These are phyloP conservation scores for Oenanthe melanoleuca DNA, from an alignment of 2,113 vertebrate genomes.

Conservation along the genomic window DNA sequence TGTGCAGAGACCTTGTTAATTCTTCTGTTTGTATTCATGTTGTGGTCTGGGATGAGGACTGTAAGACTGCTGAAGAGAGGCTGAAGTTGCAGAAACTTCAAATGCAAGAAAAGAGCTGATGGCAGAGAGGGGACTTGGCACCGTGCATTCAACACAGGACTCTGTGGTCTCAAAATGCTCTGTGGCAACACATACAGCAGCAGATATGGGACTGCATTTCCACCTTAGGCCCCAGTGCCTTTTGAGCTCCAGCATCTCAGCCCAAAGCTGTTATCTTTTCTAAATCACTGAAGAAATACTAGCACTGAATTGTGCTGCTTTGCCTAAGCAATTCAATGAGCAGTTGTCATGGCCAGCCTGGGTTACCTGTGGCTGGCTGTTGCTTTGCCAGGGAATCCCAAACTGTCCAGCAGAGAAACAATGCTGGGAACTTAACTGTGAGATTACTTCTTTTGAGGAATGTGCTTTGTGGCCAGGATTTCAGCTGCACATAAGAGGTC, in stretches of 20 bases:
- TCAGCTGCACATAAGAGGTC: not conserved
- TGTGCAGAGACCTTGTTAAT: not conserved
- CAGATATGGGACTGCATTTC: not conserved
- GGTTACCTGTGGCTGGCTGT: not conserved
- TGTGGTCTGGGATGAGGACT: not conserved
- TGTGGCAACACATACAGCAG: not conserved
- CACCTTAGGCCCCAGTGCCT: not conserved
- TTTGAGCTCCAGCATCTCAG: not conserved
- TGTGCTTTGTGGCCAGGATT: not conserved
- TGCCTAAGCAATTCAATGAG: rapidly evolving
- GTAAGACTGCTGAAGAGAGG: not conserved
- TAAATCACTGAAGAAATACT: not conserved
- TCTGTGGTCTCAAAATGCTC: rapidly evolving
- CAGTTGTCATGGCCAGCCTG: not conserved
- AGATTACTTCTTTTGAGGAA: not conserved
- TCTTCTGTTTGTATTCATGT: not conserved
- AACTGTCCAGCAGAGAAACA: not conserved
- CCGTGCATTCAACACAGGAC: not conserved
- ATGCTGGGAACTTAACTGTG: not conserved
- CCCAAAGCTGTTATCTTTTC: not conserved
- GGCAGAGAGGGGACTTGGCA: rapidly evolving
- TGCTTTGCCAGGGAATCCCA: not conserved
- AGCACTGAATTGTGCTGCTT: not conserved
- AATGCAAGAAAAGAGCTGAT: not conserved
- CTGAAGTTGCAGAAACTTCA: not conserved